Conservation (phyloP, 2,113 vertebrate genomes). For the Cercocebus atys region DNA sequence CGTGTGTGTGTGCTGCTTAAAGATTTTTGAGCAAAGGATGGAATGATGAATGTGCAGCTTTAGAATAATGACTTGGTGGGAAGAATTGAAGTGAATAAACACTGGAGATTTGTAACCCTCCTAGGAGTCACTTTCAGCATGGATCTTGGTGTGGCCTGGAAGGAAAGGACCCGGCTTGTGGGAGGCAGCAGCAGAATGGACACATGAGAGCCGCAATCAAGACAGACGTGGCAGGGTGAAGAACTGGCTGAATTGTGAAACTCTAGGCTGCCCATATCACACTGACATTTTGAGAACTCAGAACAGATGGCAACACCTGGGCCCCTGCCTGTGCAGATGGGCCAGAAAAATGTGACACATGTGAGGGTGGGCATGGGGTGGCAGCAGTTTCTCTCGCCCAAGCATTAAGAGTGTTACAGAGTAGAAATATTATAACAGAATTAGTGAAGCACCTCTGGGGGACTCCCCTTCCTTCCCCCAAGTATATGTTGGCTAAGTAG, state of each 20-base stretch:
- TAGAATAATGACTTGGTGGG: neutral
- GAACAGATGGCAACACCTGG: slow-evolving; percentile 29
- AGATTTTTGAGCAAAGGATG: neutral
- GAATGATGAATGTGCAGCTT: neutral
- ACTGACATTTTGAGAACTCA: neutral
- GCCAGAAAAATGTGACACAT: too few species aligned
- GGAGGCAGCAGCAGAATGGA: fast-evolving
- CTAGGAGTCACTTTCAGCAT: neutral
- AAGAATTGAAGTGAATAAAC: neutral
- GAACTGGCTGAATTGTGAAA: neutral
- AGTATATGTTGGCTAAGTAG: slow-evolving; percentile 21
- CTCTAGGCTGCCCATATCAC: neutral
- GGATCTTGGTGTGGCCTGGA: neutral
- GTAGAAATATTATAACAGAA: neutral
- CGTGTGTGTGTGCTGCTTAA: fast-evolving
- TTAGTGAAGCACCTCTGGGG: neutral
- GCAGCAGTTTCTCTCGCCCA: neutral
- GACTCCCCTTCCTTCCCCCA: neutral
- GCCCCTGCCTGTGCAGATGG: neutral
- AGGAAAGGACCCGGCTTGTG: neutral
- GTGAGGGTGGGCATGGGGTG: neutral
- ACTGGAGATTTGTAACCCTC: neutral
- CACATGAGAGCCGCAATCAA: fast-evolving
- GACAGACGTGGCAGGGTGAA: neutral
- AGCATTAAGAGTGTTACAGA: neutral